Base-by-base conservation (phyloP, 2,888 invertebrate species). In the Timandra comae region DNA sequence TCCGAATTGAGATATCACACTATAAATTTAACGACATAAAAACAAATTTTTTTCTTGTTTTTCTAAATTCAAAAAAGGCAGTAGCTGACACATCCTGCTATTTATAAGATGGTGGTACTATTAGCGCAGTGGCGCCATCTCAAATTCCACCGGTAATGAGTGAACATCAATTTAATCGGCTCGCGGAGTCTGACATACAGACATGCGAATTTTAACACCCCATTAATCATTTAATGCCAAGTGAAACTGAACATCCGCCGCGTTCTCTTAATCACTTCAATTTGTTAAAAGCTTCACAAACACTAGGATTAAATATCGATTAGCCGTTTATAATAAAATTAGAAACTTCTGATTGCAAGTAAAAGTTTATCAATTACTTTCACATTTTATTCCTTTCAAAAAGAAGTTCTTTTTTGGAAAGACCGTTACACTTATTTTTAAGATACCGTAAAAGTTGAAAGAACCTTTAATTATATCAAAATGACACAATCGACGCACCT, bases 1-100 rank as follows among this genome's bases (percentile, higher is more conserved):
- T 55, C 64, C 41, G 50, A 59, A 62, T 69, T 50, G 38, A 62
- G 47, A 45, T 57, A 57, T 65, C 62, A 53, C 47, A 24, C 10
- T 24, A 24, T 24, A 29, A 26, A 33, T 31, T 47, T 45, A 54
- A 55, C 35, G 52, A 43, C 48, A 45, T 46, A 46, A 50, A 51
- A 56, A 53, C 49, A 52, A 56, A 57, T 54, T 42, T 33, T 35
- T 26, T 44, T 42, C 30, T 49, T 47, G 43, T 30, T 31, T 13
- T 29, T 30, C 33, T 46, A 55, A 54, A 52, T 54, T 52, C 36
- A 51, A 47, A 16, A 27, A 23, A 27, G 12, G 33, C 20, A 16
- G 27, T 34, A 30, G 35, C 38, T 39, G 35, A 43, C 38, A 38
- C 30, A 6, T 36, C 30, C 36, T 8, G 32, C 30, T 37, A 44